These are phyloP conservation scores for Cyanoderma ruficeps DNA, from an alignment of 2,113 vertebrate genomes.

Conservation along the genomic window DNA sequence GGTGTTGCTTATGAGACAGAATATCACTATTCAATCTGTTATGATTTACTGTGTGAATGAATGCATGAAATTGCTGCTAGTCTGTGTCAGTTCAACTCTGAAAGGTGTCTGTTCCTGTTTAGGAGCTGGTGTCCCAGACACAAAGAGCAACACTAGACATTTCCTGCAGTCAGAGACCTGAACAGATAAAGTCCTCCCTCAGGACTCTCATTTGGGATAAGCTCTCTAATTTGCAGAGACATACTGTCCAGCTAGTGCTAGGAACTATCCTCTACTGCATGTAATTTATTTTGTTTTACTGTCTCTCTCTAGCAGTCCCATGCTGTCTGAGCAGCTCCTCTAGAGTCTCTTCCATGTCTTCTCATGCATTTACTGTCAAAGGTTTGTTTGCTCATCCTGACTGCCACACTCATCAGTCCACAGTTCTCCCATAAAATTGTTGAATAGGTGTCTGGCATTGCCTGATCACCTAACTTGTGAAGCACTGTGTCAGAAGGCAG, in stretches of 20 bases:
- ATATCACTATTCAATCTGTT: background rate
- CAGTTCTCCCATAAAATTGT: fast-evolving
- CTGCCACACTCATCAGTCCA: background rate
- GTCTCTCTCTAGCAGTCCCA: background rate
- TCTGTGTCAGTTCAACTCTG: background rate
- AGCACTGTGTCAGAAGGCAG: background rate
- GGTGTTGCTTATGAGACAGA: background rate
- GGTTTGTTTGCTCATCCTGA: background rate
- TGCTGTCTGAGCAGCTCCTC: background rate
- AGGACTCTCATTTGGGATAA: background rate
- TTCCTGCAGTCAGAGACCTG: background rate
- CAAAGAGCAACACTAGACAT: background rate
- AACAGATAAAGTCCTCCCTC: background rate
- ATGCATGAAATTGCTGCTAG: background rate
- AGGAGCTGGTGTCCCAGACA: background rate
- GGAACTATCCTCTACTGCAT: background rate
- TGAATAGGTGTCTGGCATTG: background rate
- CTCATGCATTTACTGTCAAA: background rate
- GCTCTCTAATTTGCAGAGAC: background rate
- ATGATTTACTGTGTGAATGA: background rate
- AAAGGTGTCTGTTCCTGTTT: background rate
- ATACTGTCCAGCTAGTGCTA: background rate
- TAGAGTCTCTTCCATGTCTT: background rate
- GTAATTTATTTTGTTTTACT: background rate
- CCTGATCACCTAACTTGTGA: background rate